These are phyloP conservation scores for Limosa lapponica DNA, from an alignment of 2,797 vertebrate species.

Conservation along the genomic window DNA sequence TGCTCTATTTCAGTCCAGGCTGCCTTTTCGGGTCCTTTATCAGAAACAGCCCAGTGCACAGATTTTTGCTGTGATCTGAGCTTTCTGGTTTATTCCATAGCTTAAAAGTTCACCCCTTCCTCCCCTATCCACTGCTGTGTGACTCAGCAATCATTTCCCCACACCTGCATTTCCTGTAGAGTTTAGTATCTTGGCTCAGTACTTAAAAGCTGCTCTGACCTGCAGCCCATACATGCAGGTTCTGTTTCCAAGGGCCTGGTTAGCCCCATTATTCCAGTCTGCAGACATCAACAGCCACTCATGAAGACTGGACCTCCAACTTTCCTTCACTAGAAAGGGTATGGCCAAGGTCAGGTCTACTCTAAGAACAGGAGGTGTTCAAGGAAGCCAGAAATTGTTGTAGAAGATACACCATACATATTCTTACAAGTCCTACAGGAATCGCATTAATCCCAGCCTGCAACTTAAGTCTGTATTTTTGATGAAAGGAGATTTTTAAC, in stretches of 20 bases:
- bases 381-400: not conserved
- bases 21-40: not conserved
- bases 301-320: not conserved
- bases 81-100: not conserved
- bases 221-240: not conserved
- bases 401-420: not conserved
- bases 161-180: not conserved
- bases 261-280: rapidly evolving
- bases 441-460: not conserved
- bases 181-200: not conserved
- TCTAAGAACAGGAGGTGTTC: not conserved
- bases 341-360: rapidly evolving
- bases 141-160: not conserved
- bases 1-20: not conserved
- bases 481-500: not conserved
- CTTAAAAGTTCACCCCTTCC: not conserved
- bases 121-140: not conserved
- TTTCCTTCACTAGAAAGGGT: not conserved
- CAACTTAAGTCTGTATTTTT: not conserved
- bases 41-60: not conserved
- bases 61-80: not conserved
- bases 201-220: not conserved
- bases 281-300: not conserved
- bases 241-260: not conserved
- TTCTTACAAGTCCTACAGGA: not conserved